Evolutionary conservation across 2,888 invertebrate genomes (phyloP), one percentile per base, ranked within the genome.

Genomic region (Aelia acuminata): DNA sequence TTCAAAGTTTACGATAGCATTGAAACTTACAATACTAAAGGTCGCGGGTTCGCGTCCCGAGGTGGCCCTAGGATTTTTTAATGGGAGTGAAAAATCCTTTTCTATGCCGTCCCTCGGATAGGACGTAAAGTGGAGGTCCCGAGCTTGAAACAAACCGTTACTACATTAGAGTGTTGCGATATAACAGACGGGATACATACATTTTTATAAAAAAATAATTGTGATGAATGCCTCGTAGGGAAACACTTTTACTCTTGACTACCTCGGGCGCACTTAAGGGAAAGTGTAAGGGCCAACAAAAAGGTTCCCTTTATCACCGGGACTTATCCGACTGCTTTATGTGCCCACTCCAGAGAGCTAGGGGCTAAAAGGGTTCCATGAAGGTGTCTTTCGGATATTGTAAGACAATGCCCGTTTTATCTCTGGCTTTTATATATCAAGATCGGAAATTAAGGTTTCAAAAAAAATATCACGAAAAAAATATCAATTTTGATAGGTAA

Each of bases 231-330:
- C 7, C 18, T 7, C 7, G 0, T 26, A 15, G 1, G 7, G 35
- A 35, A 70, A 70, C 15, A 70, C 63, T 70, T 70, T 35, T 70
- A 35, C 63, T 35, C 63, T 18, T 31, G 2, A 20, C 31, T 2
- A 22, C 63, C 63, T 3, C 63, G 31, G 31, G 35, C 35, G 18
- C 31, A 70, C 63, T 35, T 70, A 70, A 35, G 35, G 35, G 63
- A 70, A 70, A 70, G 63, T 70, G 63, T 70, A 70, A 70, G 35
- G 63, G 63, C 3, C 31, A 5, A 70, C 63, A 70, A 70, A 70
- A 70, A 70, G 63, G 63, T 31, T 70, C 7, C n/a, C 63, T 70
- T 70, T 70, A 70, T 70, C 63, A 35, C 35, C 1, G 35, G 18
- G 63, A 70, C 63, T 70, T 70, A 70, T 20, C 63, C 5, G 10